These are phyloP conservation scores for Linyphia triangularis DNA, from an alignment of 2,888 invertebrate genomes.

Conservation along the genomic window DNA sequence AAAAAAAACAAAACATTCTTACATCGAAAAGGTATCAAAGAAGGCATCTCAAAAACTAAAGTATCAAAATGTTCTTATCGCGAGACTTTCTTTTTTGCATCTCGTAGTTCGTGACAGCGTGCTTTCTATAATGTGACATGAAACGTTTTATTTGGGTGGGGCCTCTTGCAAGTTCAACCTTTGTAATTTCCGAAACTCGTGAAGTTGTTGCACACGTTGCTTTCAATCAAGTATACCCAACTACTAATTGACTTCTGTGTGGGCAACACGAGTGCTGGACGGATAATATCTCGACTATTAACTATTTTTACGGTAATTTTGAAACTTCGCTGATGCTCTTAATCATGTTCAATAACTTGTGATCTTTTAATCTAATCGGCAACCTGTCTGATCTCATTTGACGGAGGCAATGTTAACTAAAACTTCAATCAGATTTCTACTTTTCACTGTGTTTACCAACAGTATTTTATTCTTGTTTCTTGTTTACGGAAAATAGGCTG, in stretches of 20 bases:
- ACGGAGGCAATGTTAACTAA: not conserved
- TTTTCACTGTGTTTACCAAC: not conserved
- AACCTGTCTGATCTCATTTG: not conserved
- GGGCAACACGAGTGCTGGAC: constrained; percentile 57
- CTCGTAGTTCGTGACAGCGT: constrained; percentile 47
- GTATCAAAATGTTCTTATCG: constrained; percentile 8
- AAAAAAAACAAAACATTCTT: not conserved
- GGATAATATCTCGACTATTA: constrained; percentile 70
- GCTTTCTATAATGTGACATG: constrained; percentile 41
- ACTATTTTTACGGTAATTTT: constrained; percentile 60
- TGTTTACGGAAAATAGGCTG: too few relatives aligned
- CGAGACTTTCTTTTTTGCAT: not conserved
- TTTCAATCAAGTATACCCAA: constrained; percentile 56
- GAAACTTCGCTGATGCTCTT: constrained; percentile 34
- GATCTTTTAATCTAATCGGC: constrained; percentile 8
- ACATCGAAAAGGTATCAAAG: constrained; percentile 23
- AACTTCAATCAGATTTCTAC: not conserved
- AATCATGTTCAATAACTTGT: constrained; percentile 23
- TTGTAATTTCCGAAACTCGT: constrained; percentile 65
- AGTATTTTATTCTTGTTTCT: too few relatives aligned
- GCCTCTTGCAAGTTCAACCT: constrained; percentile 34
- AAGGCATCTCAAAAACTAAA: constrained; percentile 8
- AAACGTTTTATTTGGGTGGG: constrained; percentile 61
- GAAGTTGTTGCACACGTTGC: constrained; percentile 54
- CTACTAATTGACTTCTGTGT: constrained; percentile 69